phyloP scores from a whole-genome alignment of 1,140 invertebrate species.

The Pseudachorutes palmiensis region DNA sequence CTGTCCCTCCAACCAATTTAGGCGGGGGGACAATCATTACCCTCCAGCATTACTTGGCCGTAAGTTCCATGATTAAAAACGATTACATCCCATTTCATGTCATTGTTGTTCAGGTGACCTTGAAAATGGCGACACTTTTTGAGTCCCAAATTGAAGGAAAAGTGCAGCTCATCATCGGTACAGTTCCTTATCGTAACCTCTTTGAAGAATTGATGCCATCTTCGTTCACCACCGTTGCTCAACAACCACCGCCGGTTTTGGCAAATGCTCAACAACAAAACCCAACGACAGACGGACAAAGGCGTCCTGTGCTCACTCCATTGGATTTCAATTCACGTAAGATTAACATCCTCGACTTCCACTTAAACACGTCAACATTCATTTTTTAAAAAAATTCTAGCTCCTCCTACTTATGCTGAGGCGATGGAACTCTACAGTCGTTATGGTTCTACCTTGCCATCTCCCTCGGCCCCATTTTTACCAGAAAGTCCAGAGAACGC shows the following conservation, averaged over 20 bases:
- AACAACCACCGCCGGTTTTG: neutral
- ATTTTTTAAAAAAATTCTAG: neutral
- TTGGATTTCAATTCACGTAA: conserved; percentile 2
- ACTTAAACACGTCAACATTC: neutral
- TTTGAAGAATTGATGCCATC: conserved; percentile 3
- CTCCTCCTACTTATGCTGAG: neutral
- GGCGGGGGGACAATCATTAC: conserved; percentile 26
- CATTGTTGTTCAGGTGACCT: neutral
- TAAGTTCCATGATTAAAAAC: neutral
- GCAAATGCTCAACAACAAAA: no score
- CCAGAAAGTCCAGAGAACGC: neutral
- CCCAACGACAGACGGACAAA: no score
- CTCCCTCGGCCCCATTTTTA: neutral
- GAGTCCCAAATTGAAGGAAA: neutral
- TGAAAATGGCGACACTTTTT: neutral
- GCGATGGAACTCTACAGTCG: neutral
- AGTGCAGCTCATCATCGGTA: neutral
- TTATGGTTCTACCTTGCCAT: neutral
- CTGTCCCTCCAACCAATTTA: conserved; percentile 25
- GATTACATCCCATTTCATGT: neutral
- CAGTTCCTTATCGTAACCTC: conserved; percentile 3
- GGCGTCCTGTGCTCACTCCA: no score
- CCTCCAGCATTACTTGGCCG: conserved; percentile 14
- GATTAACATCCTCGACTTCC: neutral
- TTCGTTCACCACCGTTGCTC: neutral